phyloP scores from a whole-genome alignment of 2,888 invertebrate genomes.

The Dorcus hopei region DNA sequence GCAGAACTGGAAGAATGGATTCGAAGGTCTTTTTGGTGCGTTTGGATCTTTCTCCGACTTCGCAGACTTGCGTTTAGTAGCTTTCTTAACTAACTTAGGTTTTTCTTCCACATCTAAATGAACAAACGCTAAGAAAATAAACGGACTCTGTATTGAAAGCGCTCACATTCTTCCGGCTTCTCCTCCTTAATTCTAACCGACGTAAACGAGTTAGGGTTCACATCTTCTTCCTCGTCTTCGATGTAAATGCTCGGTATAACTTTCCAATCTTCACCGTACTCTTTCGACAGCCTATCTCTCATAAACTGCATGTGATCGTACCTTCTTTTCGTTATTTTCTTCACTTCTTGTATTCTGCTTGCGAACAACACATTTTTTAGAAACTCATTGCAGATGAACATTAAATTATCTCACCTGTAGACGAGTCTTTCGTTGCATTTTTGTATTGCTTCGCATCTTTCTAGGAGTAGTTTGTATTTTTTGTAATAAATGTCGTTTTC shows the following conservation, averaged over 20 bases:
- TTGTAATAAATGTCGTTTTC: slow-evolving; percentile 69
- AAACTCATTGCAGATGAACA: slow-evolving; percentile 9
- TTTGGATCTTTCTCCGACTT: slow-evolving; percentile 66
- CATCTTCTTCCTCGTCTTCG: slow-evolving; percentile 54
- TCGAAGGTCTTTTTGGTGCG: slow-evolving; percentile 75
- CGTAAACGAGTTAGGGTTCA: slow-evolving; percentile 9
- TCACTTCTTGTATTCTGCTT: slow-evolving; percentile 66
- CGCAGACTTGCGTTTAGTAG: slow-evolving; percentile 58
- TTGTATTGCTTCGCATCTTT: slow-evolving; percentile 72
- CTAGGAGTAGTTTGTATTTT: slow-evolving; percentile 69
- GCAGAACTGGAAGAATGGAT: slow-evolving; percentile 79
- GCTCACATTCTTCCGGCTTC: slow-evolving; percentile 26
- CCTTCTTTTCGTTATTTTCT: slow-evolving; percentile 64
- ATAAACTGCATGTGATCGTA: slow-evolving; percentile 68
- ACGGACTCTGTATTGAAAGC: not conserved
- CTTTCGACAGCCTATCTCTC: slow-evolving; percentile 64
- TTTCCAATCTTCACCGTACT: slow-evolving; percentile 67
- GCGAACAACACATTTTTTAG: not conserved
- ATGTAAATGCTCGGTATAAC: slow-evolving; percentile 38
- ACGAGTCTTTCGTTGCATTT: slow-evolving; percentile 75
- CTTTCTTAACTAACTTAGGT: slow-evolving; percentile 40
- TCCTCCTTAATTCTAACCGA: slow-evolving; percentile 42
- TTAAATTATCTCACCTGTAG: slow-evolving; percentile 53
- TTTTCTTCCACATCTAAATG: slow-evolving; percentile 32
- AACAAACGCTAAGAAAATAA: slow-evolving; percentile 5